These are phyloP conservation scores for Lepus townsendii DNA, from an alignment of 2,797 vertebrate genomes.

Conservation along the genomic window DNA sequence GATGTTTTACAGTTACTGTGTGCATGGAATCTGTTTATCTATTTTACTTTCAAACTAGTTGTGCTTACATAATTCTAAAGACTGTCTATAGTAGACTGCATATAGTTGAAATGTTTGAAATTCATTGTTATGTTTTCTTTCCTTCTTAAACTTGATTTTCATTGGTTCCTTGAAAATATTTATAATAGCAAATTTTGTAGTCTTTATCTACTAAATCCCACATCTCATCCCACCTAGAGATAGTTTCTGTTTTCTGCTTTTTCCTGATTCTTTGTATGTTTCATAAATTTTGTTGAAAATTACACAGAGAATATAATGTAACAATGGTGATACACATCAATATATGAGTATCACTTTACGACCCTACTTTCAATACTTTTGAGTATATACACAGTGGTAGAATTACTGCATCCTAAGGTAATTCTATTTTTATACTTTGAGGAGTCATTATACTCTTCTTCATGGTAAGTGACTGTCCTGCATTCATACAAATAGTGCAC, in stretches of 20 bases:
- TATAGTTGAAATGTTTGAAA: background rate
- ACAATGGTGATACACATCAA: too few species aligned
- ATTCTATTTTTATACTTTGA: background rate
- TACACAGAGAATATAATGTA: too few species aligned
- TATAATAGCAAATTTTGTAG: background rate
- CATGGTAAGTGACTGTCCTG: background rate
- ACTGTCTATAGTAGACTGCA: too few species aligned
- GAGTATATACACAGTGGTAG: too few species aligned
- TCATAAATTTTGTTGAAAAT: too few species aligned
- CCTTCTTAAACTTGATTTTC: background rate
- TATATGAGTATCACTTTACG: too few species aligned
- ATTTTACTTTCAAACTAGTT: too few species aligned
- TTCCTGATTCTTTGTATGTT: too few species aligned
- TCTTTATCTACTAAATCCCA: background rate
- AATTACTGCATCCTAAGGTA: too few species aligned
- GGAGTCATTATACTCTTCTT: background rate
- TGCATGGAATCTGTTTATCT: background rate
- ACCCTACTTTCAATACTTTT: too few species aligned
- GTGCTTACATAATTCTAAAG: background rate
- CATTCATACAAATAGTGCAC: background rate
- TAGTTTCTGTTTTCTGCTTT: too few species aligned
- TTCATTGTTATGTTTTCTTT: background rate
- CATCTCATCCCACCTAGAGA: too few species aligned
- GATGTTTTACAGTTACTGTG: background rate
- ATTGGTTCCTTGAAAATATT: background rate